phyloP scores from a whole-genome alignment of 2,113 vertebrate genomes.

The Picathartes gymnocephalus region DNA sequence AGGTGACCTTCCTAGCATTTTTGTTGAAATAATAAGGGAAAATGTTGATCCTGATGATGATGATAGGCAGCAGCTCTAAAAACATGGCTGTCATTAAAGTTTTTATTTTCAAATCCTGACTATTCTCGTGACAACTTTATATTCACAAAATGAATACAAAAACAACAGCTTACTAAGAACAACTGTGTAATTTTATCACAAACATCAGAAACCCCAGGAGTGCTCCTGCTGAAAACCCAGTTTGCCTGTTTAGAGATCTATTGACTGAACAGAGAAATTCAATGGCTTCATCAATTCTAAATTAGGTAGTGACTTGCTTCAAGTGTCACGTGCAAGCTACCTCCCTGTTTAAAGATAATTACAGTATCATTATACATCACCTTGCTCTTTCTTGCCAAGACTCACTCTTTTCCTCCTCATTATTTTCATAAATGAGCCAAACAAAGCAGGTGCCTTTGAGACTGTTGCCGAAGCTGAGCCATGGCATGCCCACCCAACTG shows the following conservation, averaged over 20 bases:
- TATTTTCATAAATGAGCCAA: neutral
- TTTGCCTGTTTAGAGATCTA: neutral
- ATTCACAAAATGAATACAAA: neutral
- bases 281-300: neutral
- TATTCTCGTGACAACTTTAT: neutral
- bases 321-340: neutral
- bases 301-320: neutral
- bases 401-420: neutral
- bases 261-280: neutral
- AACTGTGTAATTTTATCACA: neutral
- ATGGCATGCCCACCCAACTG: accelerated
- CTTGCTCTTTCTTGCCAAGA: neutral
- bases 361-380: neutral
- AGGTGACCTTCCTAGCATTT: slow-evolving; percentile 35
- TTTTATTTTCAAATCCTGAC: neutral
- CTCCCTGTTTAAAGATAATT: neutral
- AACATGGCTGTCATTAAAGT: neutral
- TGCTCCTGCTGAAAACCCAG: neutral
- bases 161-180: neutral
- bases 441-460: neutral
- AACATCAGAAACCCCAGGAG: neutral
- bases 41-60: neutral
- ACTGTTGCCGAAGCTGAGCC: neutral
- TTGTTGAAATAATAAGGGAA: slow-evolving; percentile 13
- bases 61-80: neutral